Evolutionary conservation across 2,888 invertebrate genomes (phyloP), one percentile per base, ranked within the genome.

Genomic region (Lamellibrachia satsuma): DNA sequence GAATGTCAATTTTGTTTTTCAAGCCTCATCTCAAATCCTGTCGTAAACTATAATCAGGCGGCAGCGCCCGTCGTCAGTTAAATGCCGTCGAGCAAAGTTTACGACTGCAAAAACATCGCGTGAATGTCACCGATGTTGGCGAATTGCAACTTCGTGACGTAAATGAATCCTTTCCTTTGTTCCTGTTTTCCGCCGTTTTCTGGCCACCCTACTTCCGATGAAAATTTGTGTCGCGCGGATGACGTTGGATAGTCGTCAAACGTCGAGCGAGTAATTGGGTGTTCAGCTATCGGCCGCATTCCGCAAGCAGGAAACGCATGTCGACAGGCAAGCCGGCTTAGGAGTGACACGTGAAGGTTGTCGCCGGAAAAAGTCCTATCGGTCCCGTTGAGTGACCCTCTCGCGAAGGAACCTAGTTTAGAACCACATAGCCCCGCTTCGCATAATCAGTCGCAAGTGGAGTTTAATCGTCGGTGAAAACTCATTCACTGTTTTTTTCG

Each of bases 21-120:
- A 75, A 75, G 22, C 22, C 75, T 22, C 2, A 75, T 22, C 75
- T 22, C 2, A 75, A 75, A 6, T 75, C 15, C 75, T 6, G 75
- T 75, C 75, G 75, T 75, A 75, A 75, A 75, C 75, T 75, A 75
- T 75, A 75, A 75, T 75, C 75, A 22, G 75, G 75, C 75, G 15
- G 6, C 22, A 4, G 6, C 75, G 75, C 2, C 75, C 0, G 22
- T 75, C 75, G n/a, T 22, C n/a, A n/a, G 75, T 15, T 15, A 75
- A 75, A 75, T 75, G 22, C 75, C 75, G 75, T 75, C 75, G 75
- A 22, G n/a, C 75, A 75, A 75, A 75, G 75, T 75, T 75, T 75
- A 75, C 22, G n/a, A 75, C 75, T 22, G 22, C 75, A 15, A 4
- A 75, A 75, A 75, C 15, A 75, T n/a, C 75, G 75, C 75, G 75